Conservation (phyloP, 1,140 invertebrate species). For the Tetragonula clypearis region DNA sequence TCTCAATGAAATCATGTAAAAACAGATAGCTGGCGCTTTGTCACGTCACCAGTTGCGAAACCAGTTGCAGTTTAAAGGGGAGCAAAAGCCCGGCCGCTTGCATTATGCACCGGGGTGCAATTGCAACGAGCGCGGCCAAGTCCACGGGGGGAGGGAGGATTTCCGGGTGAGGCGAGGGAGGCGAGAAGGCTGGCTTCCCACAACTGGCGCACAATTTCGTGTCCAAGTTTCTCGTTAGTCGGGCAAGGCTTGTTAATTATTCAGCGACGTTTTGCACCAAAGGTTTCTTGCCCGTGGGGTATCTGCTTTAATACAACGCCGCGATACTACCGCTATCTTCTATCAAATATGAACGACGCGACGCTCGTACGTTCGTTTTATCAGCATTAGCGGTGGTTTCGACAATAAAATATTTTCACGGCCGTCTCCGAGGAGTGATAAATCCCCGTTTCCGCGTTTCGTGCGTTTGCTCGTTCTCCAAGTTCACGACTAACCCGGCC, state of each 20-base stretch:
- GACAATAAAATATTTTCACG: constrained; percentile 32
- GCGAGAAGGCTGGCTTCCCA: not conserved
- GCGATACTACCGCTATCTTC: constrained; percentile 20
- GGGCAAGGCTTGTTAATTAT: constrained; percentile 50
- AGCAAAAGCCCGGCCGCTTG: not conserved
- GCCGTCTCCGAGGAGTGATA: not conserved
- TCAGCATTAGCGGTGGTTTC: constrained; percentile 13
- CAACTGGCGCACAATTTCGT: constrained; percentile 45
- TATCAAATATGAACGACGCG: constrained; percentile 44
- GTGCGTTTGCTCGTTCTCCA: no score
- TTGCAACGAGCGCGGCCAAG: not conserved
- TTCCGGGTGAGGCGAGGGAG: not conserved
- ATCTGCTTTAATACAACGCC: constrained; percentile 20
- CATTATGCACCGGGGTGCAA: constrained; percentile 13
- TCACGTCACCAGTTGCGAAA: not conserved
- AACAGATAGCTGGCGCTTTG: not conserved
- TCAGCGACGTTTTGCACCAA: constrained; percentile 46
- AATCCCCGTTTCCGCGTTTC: not conserved
- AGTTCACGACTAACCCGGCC: not conserved
- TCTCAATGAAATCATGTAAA: not conserved
- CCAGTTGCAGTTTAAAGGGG: not conserved
- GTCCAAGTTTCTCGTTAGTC: constrained; percentile 61
- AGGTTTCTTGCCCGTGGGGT: not conserved
- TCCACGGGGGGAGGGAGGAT: constrained; percentile 11
- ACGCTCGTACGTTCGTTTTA: constrained; percentile 39